Percentiles rank a stretch among this genome's conserved stretches.
These are phyloP conservation scores for Molossus alvarezi DNA, from an alignment of 2,797 vertebrate genomes.

Conservation along the genomic window DNA sequence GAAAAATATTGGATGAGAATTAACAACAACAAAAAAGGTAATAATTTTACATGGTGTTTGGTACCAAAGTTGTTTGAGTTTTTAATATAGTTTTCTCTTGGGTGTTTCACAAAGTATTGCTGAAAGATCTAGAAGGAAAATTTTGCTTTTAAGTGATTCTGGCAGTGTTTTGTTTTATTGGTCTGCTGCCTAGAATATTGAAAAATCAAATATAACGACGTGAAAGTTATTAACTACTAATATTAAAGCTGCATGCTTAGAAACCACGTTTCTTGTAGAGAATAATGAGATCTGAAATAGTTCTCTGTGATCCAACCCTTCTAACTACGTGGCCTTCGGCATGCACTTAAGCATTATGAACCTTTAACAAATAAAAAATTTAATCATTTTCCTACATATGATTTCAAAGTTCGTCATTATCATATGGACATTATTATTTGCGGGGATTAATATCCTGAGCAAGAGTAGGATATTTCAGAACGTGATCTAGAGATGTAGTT, in stretches of 20 bases:
- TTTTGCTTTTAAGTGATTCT: slow-evolving; percentile 78
- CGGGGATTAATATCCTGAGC: background rate
- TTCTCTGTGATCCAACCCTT: background rate
- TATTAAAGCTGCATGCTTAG: slow-evolving; percentile 46
- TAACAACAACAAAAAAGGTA: background rate
- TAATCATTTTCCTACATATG: background rate
- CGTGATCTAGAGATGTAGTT: background rate
- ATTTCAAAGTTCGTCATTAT: slow-evolving; percentile 47
- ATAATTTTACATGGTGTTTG: slow-evolving; percentile 38
- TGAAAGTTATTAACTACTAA: slow-evolving; percentile 51
- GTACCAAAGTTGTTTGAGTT: slow-evolving; percentile 35
- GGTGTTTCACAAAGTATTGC: slow-evolving; percentile 36
- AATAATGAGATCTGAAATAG: slow-evolving; percentile 6
- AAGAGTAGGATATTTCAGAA: background rate
- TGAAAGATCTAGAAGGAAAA: slow-evolving; percentile 37
- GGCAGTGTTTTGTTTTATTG: slow-evolving; percentile 51
- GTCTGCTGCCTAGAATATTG: slow-evolving; percentile 69
- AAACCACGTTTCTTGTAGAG: slow-evolving; percentile 18
- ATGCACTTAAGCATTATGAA: background rate
- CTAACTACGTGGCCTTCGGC: background rate
- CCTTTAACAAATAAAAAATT: background rate
- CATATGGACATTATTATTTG: background rate
- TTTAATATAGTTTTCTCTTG: slow-evolving; percentile 51
- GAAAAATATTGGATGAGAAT: too few relatives aligned
- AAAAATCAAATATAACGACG: slow-evolving; percentile 31